Base-by-base conservation (phyloP, 53 echinoderm and acorn worm species). In the Echinometra lucunter region DNA sequence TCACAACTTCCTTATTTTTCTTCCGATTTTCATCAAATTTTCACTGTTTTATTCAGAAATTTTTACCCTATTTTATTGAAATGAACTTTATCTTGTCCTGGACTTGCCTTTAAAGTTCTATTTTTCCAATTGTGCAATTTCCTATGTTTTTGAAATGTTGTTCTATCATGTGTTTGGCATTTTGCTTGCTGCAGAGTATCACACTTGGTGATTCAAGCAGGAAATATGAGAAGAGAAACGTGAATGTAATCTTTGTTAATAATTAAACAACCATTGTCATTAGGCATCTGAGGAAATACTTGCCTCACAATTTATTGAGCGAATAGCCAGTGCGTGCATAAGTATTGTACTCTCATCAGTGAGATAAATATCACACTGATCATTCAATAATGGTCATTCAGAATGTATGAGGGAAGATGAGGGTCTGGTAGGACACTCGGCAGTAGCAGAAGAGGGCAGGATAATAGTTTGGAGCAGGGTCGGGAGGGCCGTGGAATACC, bases 331-430 rank as follows among this genome's bases (percentile, higher is more conserved):
- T 85, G n/a, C 85, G 28, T 85, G 85, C 49, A 49, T 27, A 85
- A 78, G 78, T 38, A 28, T 21, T 49, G n/a, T 49, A 49, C 13
- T 42, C 45, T 85, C 28, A 30, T 47, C 5, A 28, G 49, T n/a
- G 85, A 85, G 27, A 85, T 85, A 85, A 49, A 85, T 85, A 85
- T 85, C 47, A 12, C 85, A 13, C 6, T 83, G 85, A 53, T 85
- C 47, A 85, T 25, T 47, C 85, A 85, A 11, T 85, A 16, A 85
- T 85, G 49, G 85, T 45, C 85, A 47, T 85, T 85, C 35, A 85
- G 28, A 85, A 28, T 49, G 85, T 27, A 35, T 49, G 34, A 85
- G 53, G 49, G 47, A 47, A 49, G 53, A 27, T 40, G 30, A 85
- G 85, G 85, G 85, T 85, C 30, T 85, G 45, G 27, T 45, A 85